Evolutionary conservation across 2,888 invertebrate species (phyloP).

Genomic region (Cephalotes varians): DNA sequence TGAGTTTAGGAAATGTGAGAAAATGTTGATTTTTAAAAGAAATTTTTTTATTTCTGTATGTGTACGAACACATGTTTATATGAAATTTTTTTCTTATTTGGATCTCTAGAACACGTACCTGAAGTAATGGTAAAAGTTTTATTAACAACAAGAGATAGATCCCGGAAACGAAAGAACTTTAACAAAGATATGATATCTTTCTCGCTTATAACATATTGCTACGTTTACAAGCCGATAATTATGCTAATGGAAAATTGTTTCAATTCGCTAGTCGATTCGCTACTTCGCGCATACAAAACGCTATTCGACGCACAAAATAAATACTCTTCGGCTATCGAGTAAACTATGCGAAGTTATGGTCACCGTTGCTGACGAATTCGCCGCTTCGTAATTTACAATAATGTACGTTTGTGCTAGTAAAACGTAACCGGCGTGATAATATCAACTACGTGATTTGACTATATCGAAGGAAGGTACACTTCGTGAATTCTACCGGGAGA

Average conservation of each 20-base stretch:
- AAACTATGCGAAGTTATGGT: constrained; percentile 15
- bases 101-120: constrained; percentile 10
- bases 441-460: constrained; percentile 25
- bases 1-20: background rate
- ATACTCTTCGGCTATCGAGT: constrained; percentile 18
- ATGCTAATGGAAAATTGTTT: constrained; percentile 28
- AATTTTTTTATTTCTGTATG: background rate
- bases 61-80: background rate
- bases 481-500: constrained; percentile 59
- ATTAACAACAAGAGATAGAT: constrained; percentile 7
- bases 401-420: background rate
- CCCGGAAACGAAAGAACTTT: constrained; percentile 68
- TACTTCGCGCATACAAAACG: constrained; percentile 29
- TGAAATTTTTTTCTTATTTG: constrained; percentile 16
- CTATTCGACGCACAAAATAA: constrained; percentile 31
- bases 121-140: constrained; percentile 6
- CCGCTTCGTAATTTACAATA: constrained; percentile 23
- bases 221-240: constrained; percentile 32
- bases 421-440: constrained; percentile 46
- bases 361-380: constrained; percentile 14
- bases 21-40: background rate
- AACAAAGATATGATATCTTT: constrained; percentile 73
- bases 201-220: constrained; percentile 64
- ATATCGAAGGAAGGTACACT: constrained; percentile 61
- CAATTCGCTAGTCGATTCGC: constrained; percentile 30